Percentiles rank a stretch among this genome's conserved stretches.
These are phyloP conservation scores for Cyanoliseus patagonus DNA, from an alignment of 2,113 vertebrate genomes.

Conservation along the genomic window DNA sequence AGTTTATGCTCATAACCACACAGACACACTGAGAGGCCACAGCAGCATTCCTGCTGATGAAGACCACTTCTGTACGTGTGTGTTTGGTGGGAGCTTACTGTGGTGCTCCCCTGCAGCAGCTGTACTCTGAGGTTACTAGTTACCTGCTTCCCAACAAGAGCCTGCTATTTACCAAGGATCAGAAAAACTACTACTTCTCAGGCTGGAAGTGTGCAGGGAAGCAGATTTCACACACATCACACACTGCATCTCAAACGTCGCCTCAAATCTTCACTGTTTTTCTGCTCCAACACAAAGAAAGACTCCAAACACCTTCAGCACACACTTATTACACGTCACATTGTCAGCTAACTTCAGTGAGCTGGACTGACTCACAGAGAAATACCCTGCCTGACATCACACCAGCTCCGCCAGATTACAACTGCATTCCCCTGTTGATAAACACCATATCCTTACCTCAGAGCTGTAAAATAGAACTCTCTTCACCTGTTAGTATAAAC, in stretches of 20 bases:
- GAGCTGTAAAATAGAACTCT: neutral
- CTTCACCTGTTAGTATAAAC: neutral
- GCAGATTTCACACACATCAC: neutral
- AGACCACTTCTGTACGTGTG: neutral
- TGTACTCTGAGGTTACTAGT: neutral
- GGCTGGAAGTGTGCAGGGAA: neutral
- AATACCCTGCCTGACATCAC: neutral
- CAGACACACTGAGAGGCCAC: fast-evolving
- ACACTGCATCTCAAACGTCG: neutral
- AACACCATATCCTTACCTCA: neutral
- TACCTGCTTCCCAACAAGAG: neutral
- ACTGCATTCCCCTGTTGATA: neutral
- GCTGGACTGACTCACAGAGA: neutral
- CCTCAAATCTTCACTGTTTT: neutral
- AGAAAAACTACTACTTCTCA: neutral
- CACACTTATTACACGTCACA: neutral
- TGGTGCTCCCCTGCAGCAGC: neutral
- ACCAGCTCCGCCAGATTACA: neutral
- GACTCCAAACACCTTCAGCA: neutral
- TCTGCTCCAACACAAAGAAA: neutral
- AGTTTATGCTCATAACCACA: neutral
- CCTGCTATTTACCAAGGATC: neutral
- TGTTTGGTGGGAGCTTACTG: neutral
- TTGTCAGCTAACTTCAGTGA: neutral
- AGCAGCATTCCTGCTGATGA: too few species aligned